Percentiles rank a stretch among this genome's conserved stretches.
Evolutionary conservation across 2,797 vertebrate genomes (phyloP).

Genomic region (Pyrrhura leucotis): DNA sequence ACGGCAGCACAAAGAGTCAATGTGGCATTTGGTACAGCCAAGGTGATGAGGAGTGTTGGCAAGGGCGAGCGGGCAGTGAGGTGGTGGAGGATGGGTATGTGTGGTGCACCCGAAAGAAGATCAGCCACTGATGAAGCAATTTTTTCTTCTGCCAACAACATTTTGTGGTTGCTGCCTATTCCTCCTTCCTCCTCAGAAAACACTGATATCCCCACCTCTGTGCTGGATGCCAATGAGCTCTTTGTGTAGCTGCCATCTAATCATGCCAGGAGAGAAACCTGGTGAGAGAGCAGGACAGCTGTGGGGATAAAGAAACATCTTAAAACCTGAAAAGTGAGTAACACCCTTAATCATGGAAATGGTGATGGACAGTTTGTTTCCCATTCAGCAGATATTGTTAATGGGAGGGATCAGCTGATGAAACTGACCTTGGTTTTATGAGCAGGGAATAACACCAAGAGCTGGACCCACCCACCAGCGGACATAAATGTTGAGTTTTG

Average conservation of each 20-base stretch:
- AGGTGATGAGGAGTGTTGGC: background rate
- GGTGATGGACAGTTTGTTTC: background rate
- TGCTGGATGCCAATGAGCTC: background rate
- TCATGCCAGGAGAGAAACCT: background rate
- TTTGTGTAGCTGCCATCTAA: background rate
- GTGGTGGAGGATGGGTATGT: background rate
- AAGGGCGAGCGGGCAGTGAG: background rate
- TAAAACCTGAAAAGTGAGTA: background rate
- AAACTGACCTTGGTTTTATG: background rate
- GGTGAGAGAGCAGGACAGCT: background rate
- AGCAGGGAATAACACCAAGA: background rate
- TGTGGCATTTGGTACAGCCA: background rate
- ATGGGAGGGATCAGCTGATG: background rate
- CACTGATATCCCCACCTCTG: background rate
- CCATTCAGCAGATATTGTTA: background rate
- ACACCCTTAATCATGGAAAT: background rate
- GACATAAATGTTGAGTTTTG: background rate
- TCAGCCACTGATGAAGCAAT: background rate
- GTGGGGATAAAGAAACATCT: background rate
- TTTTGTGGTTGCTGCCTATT: background rate
- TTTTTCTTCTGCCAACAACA: background rate
- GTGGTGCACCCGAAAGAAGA: background rate
- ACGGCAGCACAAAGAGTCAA: background rate
- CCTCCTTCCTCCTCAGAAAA: background rate
- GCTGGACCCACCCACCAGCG: background rate